Evolutionary conservation across 2,888 invertebrate genomes (phyloP), one percentile per base, ranked within the genome.

Genomic region (Embidobia sp.): DNA sequence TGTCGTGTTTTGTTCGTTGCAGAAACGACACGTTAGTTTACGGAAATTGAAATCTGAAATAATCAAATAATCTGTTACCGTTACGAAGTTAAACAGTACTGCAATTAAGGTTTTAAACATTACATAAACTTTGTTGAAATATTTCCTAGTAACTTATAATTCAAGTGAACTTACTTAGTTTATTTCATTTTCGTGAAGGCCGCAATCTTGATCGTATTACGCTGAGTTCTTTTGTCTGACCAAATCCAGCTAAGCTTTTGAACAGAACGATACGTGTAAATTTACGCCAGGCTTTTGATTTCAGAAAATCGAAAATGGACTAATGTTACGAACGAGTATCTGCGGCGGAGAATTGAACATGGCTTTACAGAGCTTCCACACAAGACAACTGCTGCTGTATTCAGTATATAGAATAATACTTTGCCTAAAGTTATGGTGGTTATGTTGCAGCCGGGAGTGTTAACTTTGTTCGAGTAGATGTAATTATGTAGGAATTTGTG

Each of bases 181-280:
- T 64, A 73, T 64, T 75, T 78, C 75, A 66, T 78, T 77, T 74
- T n/a, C n/a, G 63, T 66, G 74, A 66, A 51, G 61, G 53, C 53
- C 55, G 64, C 76, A 69, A 80, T 81, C 72, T 74, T 66, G 59
- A 66, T 64, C 46, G 48, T 42, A 78, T 77, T 57, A 63, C 31
- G 49, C 57, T 40, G 19, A 33, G 22, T 57, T 53, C 61, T 64
- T 37, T 46, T 44, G 29, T 18, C 19, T 8, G 27, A 10, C 31
- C 44, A 48, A 49, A 66, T 64, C 35, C 55, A 42, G 29, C 29
- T 37, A 13, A 73, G 72, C 77, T 79, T 69, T 74, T 64, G 49
- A 64, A 46, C 67, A n/a, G 77, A 79, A 79, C 81, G 80, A 78
- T 79, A 74, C 77, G 75, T 72, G 70, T 79, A 77, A 81, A 81